These are phyloP conservation scores for Oryzias dopingdopingensis DNA, from an alignment of 2,797 vertebrate species.

Conservation along the genomic window DNA sequence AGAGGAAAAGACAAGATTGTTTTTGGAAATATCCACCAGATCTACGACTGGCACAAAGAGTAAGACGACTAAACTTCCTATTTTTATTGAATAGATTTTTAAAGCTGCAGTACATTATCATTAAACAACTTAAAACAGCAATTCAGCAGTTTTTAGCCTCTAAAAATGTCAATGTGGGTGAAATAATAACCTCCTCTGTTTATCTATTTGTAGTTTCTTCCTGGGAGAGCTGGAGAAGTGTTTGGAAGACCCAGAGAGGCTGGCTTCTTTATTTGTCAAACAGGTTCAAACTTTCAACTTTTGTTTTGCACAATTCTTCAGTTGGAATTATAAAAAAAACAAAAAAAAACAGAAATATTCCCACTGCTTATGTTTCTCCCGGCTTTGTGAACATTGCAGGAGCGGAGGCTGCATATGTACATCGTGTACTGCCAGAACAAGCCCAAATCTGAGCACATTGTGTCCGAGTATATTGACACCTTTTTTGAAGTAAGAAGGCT, in stretches of 20 bases:
- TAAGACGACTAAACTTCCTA: slow-evolving; percentile 53
- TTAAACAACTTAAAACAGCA: background rate
- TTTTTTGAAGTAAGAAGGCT: slow-evolving; percentile 92
- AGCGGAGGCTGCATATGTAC: slow-evolving; percentile 98
- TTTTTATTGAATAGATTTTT: background rate
- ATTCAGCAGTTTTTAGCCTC: background rate
- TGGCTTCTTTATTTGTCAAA: slow-evolving; percentile 93
- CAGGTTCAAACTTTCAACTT: slow-evolving; percentile 77
- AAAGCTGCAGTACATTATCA: background rate
- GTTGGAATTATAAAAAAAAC: background rate
- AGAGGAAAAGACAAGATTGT: slow-evolving; percentile 99
- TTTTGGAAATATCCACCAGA: slow-evolving; percentile 99
- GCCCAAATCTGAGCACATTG: slow-evolving; percentile 98
- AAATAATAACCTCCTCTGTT: slow-evolving; percentile 16
- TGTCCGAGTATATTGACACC: slow-evolving; percentile 97
- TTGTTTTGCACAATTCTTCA: background rate
- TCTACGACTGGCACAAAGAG: slow-evolving; percentile 99
- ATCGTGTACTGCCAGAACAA: slow-evolving; percentile 99
- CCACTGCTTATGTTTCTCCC: background rate
- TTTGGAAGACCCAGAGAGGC: slow-evolving; percentile 95
- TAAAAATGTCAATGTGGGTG: background rate
- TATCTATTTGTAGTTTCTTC: slow-evolving; percentile 85
- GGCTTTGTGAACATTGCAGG: slow-evolving; percentile 69
- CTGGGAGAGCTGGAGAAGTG: slow-evolving; percentile 95
- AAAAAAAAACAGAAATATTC: background rate